These are phyloP conservation scores for Lacerta agilis DNA, from an alignment of 2,797 vertebrate genomes.

Conservation along the genomic window DNA sequence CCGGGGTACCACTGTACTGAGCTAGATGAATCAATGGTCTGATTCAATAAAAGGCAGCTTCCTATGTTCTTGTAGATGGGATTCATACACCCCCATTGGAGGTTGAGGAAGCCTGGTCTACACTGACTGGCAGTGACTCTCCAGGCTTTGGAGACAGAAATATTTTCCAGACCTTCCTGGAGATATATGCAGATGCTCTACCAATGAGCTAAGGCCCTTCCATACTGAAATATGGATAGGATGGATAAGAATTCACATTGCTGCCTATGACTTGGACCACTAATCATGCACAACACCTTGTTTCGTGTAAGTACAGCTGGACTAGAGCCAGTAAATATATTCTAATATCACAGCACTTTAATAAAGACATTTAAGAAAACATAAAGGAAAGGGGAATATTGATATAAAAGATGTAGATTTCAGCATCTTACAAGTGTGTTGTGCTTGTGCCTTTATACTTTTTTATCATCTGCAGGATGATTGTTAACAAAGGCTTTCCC, in stretches of 20 bases:
- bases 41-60: too few species aligned
- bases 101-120: too few species aligned
- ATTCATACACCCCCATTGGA: too few species aligned
- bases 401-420: conserved; percentile 12
- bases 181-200: too few species aligned
- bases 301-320: neutral
- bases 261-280: neutral
- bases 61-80: too few species aligned
- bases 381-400: conserved; percentile 16
- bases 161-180: too few species aligned
- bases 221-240: neutral
- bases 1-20: too few species aligned
- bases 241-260: neutral
- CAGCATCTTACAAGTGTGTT: conserved; percentile 27
- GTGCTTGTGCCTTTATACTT: conserved; percentile 43
- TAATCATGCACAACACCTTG: neutral
- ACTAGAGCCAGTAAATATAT: neutral
- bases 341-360: neutral
- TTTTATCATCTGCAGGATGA: conserved; percentile 44
- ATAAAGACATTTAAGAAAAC: conserved; percentile 38
- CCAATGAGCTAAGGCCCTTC: too few species aligned
- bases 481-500: neutral
- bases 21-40: too few species aligned
- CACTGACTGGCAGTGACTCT: too few species aligned
- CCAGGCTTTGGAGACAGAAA: too few species aligned